A percentile compares a stretch with the other conserved stretches of the same genome.
phyloP scores from a whole-genome alignment of 2,888 invertebrate genomes.

The Tachina lurida region DNA sequence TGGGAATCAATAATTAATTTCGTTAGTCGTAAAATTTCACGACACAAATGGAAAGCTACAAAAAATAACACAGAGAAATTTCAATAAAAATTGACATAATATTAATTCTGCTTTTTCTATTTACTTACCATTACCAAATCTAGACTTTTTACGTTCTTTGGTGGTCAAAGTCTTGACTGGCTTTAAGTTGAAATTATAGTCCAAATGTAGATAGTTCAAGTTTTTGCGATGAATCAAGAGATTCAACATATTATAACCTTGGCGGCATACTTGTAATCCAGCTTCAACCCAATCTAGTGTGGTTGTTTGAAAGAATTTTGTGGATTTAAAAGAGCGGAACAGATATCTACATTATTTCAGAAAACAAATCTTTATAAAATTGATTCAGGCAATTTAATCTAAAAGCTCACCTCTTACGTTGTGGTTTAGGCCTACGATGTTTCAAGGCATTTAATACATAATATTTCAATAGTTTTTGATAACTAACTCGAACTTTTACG shows the following conservation, averaged over 20 bases:
- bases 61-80: slow-evolving; percentile 59
- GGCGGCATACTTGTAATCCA: slow-evolving; percentile 98
- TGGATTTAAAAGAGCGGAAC: slow-evolving; percentile 99
- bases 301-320: slow-evolving; percentile 99
- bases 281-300: slow-evolving; percentile 99
- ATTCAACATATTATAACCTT: slow-evolving; percentile 99
- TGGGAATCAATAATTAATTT: slow-evolving; percentile 99
- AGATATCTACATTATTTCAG: slow-evolving; percentile 86
- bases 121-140: slow-evolving; percentile 93
- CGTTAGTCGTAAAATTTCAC: slow-evolving; percentile 98
- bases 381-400: not conserved
- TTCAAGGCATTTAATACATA: slow-evolving; percentile 99
- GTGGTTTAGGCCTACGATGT: slow-evolving; percentile 98
- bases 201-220: slow-evolving; percentile 99
- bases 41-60: slow-evolving; percentile 98
- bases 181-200: slow-evolving; percentile 99
- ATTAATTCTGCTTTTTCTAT: not conserved
- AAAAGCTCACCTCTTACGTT: slow-evolving; percentile 92
- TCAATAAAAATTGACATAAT: not conserved
- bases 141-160: slow-evolving; percentile 99
- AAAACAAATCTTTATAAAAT: not conserved
- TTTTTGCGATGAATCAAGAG: slow-evolving; percentile 99
- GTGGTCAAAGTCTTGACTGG: slow-evolving; percentile 99
- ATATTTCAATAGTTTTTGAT: slow-evolving; percentile 99
- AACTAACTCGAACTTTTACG: slow-evolving; percentile 99